Evolutionary conservation across 2,888 invertebrate species (phyloP).

Genomic region (Stenotaenia linearis): DNA sequence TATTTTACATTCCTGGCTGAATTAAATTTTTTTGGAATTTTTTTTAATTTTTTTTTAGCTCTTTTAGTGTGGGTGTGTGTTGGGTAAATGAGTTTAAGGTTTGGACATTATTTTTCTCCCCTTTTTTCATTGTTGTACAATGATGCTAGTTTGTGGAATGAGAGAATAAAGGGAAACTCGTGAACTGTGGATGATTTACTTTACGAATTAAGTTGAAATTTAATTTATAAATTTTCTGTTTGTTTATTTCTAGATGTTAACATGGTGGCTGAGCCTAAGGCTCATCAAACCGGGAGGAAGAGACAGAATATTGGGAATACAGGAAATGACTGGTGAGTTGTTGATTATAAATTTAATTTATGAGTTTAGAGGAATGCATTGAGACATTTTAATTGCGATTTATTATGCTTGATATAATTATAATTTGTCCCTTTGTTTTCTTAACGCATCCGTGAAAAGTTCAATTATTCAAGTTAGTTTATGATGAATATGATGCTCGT

Average conservation of each 20-base stretch:
- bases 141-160: neutral
- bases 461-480: neutral
- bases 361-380: neutral
- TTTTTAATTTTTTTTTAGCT: too few species aligned
- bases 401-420: neutral
- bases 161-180: neutral
- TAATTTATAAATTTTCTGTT: neutral
- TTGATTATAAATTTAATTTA: neutral
- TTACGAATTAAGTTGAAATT: neutral
- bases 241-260: slow-evolving; percentile 60
- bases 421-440: neutral
- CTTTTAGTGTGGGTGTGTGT: slow-evolving; percentile 28
- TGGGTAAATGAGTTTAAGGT: neutral
- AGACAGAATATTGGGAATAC: slow-evolving; percentile 61
- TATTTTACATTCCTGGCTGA: neutral
- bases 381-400: neutral
- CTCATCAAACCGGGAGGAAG: slow-evolving; percentile 63
- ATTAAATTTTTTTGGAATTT: slow-evolving; percentile 13
- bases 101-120: slow-evolving; percentile 24
- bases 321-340: slow-evolving; percentile 61
- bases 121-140: neutral
- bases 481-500: neutral
- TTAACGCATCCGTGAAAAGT: neutral
- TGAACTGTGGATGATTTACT: neutral
- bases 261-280: slow-evolving; percentile 70